phyloP scores from a whole-genome alignment of 2,888 invertebrate genomes.

The Macroteleia sp. region DNA sequence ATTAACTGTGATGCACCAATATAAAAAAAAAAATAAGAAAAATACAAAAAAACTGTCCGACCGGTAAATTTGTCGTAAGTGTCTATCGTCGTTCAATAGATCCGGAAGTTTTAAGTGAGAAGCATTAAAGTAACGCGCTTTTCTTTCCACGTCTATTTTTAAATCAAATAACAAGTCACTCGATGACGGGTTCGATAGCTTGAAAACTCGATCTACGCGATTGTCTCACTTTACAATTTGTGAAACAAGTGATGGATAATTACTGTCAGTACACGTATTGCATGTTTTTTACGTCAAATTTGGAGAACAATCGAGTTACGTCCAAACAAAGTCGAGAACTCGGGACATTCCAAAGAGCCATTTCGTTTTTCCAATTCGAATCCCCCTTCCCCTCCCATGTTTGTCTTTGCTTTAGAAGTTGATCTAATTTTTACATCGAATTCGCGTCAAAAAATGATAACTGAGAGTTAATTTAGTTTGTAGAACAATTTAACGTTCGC shows the following conservation, averaged over 20 bases:
- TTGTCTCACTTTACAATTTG: conserved; percentile 39
- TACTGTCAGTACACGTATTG: conserved; percentile 35
- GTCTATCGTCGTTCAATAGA: conserved; percentile 9
- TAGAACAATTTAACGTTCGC: too few relatives aligned
- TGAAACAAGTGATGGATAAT: conserved; percentile 23
- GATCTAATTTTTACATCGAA: too few relatives aligned
- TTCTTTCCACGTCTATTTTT: conserved; percentile 45
- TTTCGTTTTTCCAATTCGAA: conserved; percentile 27
- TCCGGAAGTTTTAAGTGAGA: conserved; percentile 13
- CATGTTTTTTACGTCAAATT: conserved; percentile 54
- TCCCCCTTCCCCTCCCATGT: not conserved
- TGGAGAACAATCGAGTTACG: conserved; percentile 39
- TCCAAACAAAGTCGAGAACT: conserved; percentile 44
- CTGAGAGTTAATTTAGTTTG: too few relatives aligned
- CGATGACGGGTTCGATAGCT: conserved; percentile 32
- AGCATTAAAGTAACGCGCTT: conserved; percentile 19
- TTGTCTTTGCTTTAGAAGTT: too few relatives aligned
- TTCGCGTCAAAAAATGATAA: not conserved
- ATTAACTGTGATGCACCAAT: not conserved
- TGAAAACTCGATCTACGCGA: conserved; percentile 38
- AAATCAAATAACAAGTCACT: conserved; percentile 29
- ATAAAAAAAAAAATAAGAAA: not conserved
- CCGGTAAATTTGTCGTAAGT: conserved; percentile 16
- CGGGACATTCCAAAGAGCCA: conserved; percentile 36
- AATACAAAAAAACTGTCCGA: conserved; percentile 37